These are phyloP conservation scores for Oxyteleia sp. DNA, from an alignment of 2,888 invertebrate genomes.

Conservation along the genomic window DNA sequence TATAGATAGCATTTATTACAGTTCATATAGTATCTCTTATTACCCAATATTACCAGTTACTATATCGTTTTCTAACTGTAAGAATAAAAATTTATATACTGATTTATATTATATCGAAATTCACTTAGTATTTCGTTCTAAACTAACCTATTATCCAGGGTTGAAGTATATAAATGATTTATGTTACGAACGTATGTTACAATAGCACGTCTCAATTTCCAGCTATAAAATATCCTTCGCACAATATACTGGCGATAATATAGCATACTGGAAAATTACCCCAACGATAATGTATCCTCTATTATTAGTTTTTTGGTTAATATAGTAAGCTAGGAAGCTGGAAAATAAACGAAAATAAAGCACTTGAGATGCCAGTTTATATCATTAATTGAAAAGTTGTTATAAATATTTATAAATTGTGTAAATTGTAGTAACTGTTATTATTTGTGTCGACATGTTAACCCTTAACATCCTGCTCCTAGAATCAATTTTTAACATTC, in stretches of 20 bases:
- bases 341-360: background rate
- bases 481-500: too few species aligned
- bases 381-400: too few species aligned
- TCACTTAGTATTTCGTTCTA: background rate
- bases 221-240: slow-evolving; percentile 12
- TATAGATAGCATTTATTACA: too few species aligned
- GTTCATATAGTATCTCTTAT: too few species aligned
- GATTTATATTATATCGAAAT: background rate
- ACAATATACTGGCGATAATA: background rate
- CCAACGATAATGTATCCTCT: background rate
- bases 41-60: too few species aligned
- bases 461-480: too few species aligned
- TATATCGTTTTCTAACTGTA: too few species aligned
- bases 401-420: too few species aligned
- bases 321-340: background rate
- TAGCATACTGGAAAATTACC: background rate
- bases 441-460: too few species aligned
- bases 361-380: background rate
- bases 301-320: background rate
- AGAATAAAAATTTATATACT: too few species aligned
- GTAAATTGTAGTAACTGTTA: too few species aligned
- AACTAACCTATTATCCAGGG: background rate
- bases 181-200: slow-evolving; percentile 25
- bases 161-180: slow-evolving; percentile 6
- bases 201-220: slow-evolving; percentile 20